Percentiles rank a stretch among this genome's conserved stretches.
phyloP scores from a whole-genome alignment of 1,140 invertebrate genomes.

The Neodiprion fabricii region DNA sequence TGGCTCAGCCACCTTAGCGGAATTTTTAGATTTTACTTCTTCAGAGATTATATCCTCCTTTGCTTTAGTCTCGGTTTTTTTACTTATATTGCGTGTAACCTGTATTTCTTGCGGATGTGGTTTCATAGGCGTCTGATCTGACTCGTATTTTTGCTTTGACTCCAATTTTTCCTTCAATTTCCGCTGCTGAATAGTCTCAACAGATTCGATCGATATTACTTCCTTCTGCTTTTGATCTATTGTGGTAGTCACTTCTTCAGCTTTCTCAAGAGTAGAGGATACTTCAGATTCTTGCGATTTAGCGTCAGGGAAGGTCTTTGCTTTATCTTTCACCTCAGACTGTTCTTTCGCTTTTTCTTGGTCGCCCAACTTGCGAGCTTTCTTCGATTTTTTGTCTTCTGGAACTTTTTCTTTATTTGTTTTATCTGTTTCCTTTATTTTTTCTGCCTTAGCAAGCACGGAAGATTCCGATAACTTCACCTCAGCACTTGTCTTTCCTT shows the following conservation, averaged over 20 bases:
- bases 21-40: conserved; percentile 17
- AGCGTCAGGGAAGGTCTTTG: conserved; percentile 11
- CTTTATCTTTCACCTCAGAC: conserved; percentile 19
- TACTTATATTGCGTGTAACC: neutral
- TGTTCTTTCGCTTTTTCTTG: conserved; percentile 14
- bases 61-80: neutral
- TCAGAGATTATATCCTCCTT: neutral
- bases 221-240: conserved; percentile 1
- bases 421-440: neutral
- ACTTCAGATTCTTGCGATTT: conserved; percentile 19
- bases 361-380: neutral
- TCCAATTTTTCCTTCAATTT: conserved; percentile 17
- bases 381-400: conserved; percentile 6
- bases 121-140: neutral
- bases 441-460: neutral
- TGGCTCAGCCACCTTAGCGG: neutral
- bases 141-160: neutral
- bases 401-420: conserved; percentile 16
- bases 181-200: neutral
- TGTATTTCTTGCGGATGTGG: neutral
- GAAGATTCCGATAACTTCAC: neutral
- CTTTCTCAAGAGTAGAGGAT: conserved; percentile 19
- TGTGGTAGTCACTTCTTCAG: conserved; percentile 12
- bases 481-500: neutral
- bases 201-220: conserved; percentile 19